A percentile compares a stretch with the other conserved stretches of the same genome.
Conservation (phyloP, 2,113 vertebrate species). For the Brachirus orientalis region DNA sequence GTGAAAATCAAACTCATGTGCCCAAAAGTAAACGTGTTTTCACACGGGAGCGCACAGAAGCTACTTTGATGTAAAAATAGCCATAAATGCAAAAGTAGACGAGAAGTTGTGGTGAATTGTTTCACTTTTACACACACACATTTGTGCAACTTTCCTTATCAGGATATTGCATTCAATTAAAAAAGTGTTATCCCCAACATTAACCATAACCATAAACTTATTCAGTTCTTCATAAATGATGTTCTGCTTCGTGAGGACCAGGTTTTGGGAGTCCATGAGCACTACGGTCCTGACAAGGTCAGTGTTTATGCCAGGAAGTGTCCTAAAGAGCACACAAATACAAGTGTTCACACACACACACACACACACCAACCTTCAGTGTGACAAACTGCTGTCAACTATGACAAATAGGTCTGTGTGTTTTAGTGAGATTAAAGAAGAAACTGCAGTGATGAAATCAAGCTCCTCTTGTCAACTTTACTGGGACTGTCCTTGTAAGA, state of each 20-base stretch:
- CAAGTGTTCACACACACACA: neutral
- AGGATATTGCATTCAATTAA: too few relatives aligned
- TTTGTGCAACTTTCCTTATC: too few relatives aligned
- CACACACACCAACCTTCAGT: neutral
- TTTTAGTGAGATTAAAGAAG: slow-evolving; percentile 41
- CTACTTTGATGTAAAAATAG: slow-evolving; percentile 29
- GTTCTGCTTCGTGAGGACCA: too few relatives aligned
- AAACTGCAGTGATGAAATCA: slow-evolving; percentile 39
- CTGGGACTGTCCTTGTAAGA: slow-evolving; percentile 30
- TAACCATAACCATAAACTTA: too few relatives aligned
- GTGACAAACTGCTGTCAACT: slow-evolving; percentile 52
- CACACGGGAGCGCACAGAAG: neutral
- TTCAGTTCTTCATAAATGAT: too few relatives aligned
- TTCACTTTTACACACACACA: neutral
- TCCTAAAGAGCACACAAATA: too few relatives aligned
- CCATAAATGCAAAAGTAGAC: slow-evolving; percentile 2
- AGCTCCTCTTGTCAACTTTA: slow-evolving; percentile 31
- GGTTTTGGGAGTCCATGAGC: too few relatives aligned
- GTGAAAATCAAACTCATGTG: slow-evolving; percentile 15
- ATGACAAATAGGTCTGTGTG: slow-evolving; percentile 41
- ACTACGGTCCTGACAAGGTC: too few relatives aligned
- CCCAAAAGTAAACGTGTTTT: slow-evolving; percentile 27
- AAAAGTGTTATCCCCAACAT: too few relatives aligned
- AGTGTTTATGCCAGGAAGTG: too few relatives aligned
- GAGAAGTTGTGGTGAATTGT: neutral